Evolutionary conservation across 2,113 vertebrate species (phyloP), one percentile per base, ranked within the genome.

Genomic region (Tragulus kanchil): DNA sequence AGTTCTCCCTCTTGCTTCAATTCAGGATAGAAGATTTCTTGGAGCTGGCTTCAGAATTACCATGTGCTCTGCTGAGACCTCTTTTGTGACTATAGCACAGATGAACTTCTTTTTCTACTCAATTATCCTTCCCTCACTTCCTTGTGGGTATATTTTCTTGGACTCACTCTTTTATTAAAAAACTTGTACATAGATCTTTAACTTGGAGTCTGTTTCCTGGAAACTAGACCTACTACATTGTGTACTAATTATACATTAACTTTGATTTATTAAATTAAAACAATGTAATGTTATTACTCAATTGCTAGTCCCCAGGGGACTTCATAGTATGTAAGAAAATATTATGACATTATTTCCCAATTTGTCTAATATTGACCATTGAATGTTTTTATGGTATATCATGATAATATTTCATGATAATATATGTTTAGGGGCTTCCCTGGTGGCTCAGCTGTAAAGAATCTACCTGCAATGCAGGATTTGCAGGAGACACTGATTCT

Each of bases 271-370:
- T 92, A 54, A 9, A 58, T 83, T 87, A 62, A 93, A 79, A 79
- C 1, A 77, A 48, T 7, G 93, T 77, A 85, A 79, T 58, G 62
- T n/a, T 78, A 93, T 69, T 84, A 84, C 11, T 75, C 17, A 25
- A 75, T 52, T 84, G 3, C 11, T 31, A 89, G 45, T 54, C n/a
- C 26, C 73, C 36, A 59, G 52, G 36, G 21, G 54, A 64, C 5
- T 61, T 95, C 52, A 11, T 42, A 86, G 3, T 89, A 84, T 95
- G 85, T 62, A 85, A 8, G 45, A 84, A 85, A 90, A 45, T 61
- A 28, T 50, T 92, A 52, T 71, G 2, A 56, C 65, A 28, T 36
- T 56, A 59, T 94, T 59, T 45, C 17, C 14, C 26, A 87, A 65
- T 78, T 73, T 83, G 8, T 77, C 86, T 73, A 86, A 71, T 5